phyloP scores from a whole-genome alignment of 2,888 invertebrate genomes.

The Nowickia ferox region DNA sequence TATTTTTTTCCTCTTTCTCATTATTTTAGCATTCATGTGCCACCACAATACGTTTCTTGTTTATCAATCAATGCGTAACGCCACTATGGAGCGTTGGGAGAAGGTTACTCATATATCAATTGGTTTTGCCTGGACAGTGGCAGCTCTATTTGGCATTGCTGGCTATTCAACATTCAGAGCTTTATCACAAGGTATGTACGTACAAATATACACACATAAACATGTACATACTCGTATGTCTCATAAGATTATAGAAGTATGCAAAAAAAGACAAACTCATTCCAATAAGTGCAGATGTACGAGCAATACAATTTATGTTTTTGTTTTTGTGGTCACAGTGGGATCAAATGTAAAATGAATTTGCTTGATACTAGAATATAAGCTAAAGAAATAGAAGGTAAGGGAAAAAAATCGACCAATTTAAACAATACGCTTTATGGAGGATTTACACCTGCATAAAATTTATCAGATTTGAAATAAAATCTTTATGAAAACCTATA shows the following conservation, averaged over 20 bases:
- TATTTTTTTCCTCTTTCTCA: conserved; percentile 34
- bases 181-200: conserved; percentile 87
- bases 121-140: conserved; percentile 88
- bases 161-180: conserved; percentile 93
- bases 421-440: too few species aligned
- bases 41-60: conserved; percentile 94
- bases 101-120: conserved; percentile 91
- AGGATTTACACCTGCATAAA: too few species aligned
- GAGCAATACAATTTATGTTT: not conserved
- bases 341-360: not conserved
- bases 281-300: not conserved
- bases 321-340: not conserved
- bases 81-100: conserved; percentile 90
- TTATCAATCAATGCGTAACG: conserved; percentile 90
- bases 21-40: conserved; percentile 91
- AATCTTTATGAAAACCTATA: too few species aligned
- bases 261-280: not conserved
- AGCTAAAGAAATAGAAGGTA: too few species aligned
- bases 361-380: too few species aligned
- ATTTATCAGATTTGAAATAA: too few species aligned
- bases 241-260: not conserved
- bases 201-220: conserved; percentile 3
- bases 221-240: not conserved
- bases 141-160: conserved; percentile 89
- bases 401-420: too few species aligned